Conservation (phyloP, 2,888 invertebrate genomes). For the Podotricha telesiphe region DNA sequence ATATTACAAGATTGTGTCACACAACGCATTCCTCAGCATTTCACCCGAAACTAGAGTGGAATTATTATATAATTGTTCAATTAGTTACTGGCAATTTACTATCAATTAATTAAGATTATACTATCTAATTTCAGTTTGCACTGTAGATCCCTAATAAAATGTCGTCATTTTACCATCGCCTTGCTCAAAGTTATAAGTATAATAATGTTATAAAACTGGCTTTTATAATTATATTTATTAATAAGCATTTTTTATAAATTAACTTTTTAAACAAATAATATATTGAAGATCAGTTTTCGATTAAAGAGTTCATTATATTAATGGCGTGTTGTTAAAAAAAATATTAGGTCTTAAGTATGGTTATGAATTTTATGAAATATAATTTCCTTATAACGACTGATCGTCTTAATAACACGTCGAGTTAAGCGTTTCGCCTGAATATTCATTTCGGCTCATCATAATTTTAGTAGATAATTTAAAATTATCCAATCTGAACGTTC, state of each 20-base stretch:
- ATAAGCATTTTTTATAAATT: conserved; percentile 17
- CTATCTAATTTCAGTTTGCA: too few relatives aligned
- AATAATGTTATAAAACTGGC: background rate
- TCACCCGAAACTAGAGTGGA: conserved; percentile 54
- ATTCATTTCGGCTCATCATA: conserved; percentile 80
- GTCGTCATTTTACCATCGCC: too few relatives aligned
- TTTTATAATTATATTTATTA: conserved; percentile 4
- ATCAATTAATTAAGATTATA: conserved; percentile 40
- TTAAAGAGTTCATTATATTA: conserved; percentile 64
- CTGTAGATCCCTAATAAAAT: too few relatives aligned
- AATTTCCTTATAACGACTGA: conserved; percentile 81
- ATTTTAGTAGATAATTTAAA: conserved; percentile 80
- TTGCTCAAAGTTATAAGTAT: too few relatives aligned
- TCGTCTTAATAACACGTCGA: conserved; percentile 78
- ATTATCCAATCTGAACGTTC: conserved; percentile 65
- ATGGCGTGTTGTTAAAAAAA: conserved; percentile 75
- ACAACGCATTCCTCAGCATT: too few relatives aligned
- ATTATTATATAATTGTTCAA: conserved; percentile 75
- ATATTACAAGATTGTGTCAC: too few relatives aligned
- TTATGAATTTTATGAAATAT: conserved; percentile 81
- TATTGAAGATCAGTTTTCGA: conserved; percentile 41
- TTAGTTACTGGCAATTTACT: conserved; percentile 74
- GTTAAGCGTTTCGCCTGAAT: conserved; percentile 80
- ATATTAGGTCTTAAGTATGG: conserved; percentile 81
- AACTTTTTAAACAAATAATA: conserved; percentile 46